Evolutionary conservation across 2,113 vertebrate genomes (phyloP).

Genomic region (Centropus unirufus): DNA sequence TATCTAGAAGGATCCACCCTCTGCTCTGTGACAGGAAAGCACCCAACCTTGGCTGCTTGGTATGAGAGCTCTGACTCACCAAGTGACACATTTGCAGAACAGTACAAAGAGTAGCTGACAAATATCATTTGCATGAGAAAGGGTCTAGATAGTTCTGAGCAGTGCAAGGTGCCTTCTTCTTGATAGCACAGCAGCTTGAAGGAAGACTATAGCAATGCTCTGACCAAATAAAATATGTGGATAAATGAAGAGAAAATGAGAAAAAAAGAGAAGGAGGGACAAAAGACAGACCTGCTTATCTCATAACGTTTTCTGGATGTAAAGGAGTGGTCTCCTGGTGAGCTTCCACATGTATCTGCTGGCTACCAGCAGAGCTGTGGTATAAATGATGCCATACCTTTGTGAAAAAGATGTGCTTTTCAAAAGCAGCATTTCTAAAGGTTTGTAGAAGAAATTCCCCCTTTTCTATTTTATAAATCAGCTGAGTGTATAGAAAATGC

Average conservation of each 20-base stretch:
- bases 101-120: not conserved
- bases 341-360: not conserved
- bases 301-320: not conserved
- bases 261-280: too few species aligned
- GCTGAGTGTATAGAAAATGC: not conserved
- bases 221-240: not conserved
- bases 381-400: not conserved
- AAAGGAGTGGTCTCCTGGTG: not conserved
- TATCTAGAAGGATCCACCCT: not conserved
- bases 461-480: not conserved
- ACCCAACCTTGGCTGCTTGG: not conserved
- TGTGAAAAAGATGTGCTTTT: not conserved
- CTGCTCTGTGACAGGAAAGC: not conserved
- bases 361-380: not conserved
- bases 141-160: not conserved
- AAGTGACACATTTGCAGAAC: not conserved
- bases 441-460: not conserved
- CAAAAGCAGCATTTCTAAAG: not conserved
- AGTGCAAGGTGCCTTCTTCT: fast-evolving
- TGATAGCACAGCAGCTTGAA: not conserved
- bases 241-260: not conserved
- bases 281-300: not conserved
- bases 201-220: not conserved
- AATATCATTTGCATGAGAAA: not conserved
- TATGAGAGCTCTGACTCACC: not conserved